Conservation (phyloP, 2,797 vertebrate species). For the Phrynocephalus guinanensis region DNA sequence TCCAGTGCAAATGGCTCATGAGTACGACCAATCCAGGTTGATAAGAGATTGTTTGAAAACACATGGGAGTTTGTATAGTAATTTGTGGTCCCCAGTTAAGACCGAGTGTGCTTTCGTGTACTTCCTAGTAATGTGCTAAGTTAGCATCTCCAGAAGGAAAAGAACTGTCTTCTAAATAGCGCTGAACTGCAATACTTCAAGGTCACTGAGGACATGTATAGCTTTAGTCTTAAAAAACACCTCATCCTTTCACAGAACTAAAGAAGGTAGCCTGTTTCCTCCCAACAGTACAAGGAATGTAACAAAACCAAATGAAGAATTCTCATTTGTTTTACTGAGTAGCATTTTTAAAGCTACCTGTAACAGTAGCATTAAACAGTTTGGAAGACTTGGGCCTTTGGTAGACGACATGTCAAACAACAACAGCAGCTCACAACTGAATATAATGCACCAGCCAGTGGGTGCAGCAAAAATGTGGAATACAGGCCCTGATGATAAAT, state of each 20-base stretch:
- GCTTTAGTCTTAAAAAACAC: background rate
- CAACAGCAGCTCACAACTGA: no score
- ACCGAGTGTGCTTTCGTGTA: slow-evolving; percentile 14
- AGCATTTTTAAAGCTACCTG: background rate
- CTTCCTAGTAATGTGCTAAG: background rate
- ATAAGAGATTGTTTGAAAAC: background rate
- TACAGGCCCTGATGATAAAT: no score
- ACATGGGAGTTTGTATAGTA: slow-evolving; percentile 6
- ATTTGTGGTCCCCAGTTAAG: background rate
- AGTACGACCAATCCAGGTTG: background rate
- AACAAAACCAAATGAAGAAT: background rate
- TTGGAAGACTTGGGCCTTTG: no score
- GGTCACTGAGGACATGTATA: background rate
- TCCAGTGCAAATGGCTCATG: background rate
- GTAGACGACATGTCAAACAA: no score
- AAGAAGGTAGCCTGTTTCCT: no score
- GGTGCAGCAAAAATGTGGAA: no score
- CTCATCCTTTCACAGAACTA: background rate
- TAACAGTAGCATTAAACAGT: no score
- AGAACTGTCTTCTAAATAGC: slow-evolving; percentile 2
- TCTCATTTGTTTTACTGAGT: background rate
- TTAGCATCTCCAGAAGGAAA: background rate
- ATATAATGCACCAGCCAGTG: no score
- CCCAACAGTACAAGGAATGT: background rate
- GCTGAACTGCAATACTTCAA: background rate